Conservation (phyloP, 53 echinoderm and acorn worm genomes). For the Astropecten irregularis region DNA sequence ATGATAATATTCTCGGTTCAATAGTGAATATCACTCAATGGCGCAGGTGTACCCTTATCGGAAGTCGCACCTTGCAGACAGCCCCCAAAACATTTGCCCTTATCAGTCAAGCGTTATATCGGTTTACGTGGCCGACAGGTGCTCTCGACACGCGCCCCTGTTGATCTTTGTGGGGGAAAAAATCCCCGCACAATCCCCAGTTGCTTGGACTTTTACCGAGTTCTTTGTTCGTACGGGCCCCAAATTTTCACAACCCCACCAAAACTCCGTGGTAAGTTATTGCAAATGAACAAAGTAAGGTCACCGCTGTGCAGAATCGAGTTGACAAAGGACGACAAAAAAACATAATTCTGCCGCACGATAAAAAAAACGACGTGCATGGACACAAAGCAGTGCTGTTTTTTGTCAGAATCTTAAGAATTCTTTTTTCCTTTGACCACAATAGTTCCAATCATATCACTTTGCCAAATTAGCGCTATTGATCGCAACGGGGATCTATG, state of each 20-base stretch:
- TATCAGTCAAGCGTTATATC: constrained; percentile 3
- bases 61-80: too few species aligned
- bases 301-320: background rate
- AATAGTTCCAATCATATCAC: too few species aligned
- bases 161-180: constrained; percentile 16
- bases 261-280: background rate
- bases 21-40: too few species aligned
- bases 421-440: background rate
- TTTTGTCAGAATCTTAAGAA: background rate
- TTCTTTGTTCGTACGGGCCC: background rate
- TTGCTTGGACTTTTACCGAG: too few species aligned
- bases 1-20: too few species aligned
- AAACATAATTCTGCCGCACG: background rate
- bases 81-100: background rate
- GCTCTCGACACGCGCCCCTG: constrained; percentile 33
- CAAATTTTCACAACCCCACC: constrained; percentile 18
- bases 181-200: too few species aligned
- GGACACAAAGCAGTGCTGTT: background rate
- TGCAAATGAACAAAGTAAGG: constrained; percentile 21
- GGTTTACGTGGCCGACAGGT: constrained; percentile 18
- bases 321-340: background rate
- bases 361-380: too few species aligned
- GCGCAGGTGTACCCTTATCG: background rate
- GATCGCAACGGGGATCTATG: background rate
- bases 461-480: background rate